Percentiles rank a stretch among this genome's conserved stretches.
These are phyloP conservation scores for Drosophila serrata DNA, from an alignment of 1,140 invertebrate species.

Conservation along the genomic window DNA sequence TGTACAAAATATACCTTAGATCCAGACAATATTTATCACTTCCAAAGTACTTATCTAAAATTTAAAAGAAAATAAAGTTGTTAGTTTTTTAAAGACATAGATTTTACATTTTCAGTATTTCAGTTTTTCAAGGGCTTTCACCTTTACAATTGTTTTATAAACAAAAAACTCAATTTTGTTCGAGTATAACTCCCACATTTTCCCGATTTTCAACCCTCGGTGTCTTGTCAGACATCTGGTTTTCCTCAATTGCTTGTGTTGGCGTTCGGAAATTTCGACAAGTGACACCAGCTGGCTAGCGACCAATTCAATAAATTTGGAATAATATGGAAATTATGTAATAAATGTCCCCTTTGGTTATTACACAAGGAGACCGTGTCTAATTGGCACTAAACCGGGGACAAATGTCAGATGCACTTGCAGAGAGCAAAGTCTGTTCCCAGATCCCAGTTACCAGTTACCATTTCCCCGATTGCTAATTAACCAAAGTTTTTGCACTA, in stretches of 20 bases:
- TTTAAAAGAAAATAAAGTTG: too few species aligned
- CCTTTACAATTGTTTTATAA: not conserved
- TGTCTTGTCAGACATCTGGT: not conserved
- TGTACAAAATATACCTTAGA: not conserved
- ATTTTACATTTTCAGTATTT: too few species aligned
- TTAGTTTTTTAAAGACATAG: too few species aligned
- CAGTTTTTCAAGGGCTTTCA: not conserved
- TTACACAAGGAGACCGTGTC: slow-evolving; percentile 23
- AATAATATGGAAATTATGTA: slow-evolving; percentile 19
- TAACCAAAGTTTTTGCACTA: slow-evolving; percentile 63
- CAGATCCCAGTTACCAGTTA: not conserved
- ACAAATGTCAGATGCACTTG: slow-evolving; percentile 44
- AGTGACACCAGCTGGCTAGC: slow-evolving; percentile 18
- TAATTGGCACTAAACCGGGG: slow-evolving; percentile 22
- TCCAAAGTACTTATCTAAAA: too few species aligned
- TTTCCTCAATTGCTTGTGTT: not conserved
- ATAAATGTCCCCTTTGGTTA: not conserved
- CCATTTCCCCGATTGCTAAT: slow-evolving; percentile 44
- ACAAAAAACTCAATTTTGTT: not conserved
- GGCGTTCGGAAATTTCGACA: slow-evolving; percentile 3
- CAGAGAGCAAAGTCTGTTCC: not conserved
- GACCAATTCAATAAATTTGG: slow-evolving; percentile 9
- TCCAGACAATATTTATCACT: not conserved
- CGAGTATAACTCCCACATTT: not conserved
- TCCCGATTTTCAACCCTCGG: not conserved